Evolutionary conservation across 2,888 invertebrate species (phyloP).

Genomic region (Amphipoea lucens): DNA sequence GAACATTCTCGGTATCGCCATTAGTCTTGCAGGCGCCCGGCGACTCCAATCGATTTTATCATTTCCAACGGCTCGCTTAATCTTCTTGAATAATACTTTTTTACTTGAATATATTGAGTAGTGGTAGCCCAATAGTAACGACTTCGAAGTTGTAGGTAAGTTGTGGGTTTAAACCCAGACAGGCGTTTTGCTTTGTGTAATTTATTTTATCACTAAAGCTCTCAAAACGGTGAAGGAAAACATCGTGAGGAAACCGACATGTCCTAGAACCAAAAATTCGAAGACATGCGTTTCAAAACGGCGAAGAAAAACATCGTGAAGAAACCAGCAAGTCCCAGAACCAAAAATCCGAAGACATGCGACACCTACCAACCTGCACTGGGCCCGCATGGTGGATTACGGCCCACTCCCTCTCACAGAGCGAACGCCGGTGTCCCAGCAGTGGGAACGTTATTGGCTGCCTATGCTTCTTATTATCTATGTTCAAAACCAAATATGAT

Average conservation of each 20-base stretch:
- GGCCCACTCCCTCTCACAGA: too few species aligned
- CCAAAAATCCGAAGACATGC: too few species aligned
- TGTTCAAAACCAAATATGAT: conserved; percentile 17
- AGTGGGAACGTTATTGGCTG: too few species aligned
- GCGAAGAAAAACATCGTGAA: too few species aligned
- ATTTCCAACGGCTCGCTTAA: conserved; percentile 71
- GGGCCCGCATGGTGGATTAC: too few species aligned
- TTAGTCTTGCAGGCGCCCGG: conserved; percentile 79
- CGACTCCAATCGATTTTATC: conserved; percentile 77
- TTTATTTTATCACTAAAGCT: background rate
- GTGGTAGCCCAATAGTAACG: background rate
- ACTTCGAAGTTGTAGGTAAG: background rate
- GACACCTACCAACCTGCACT: too few species aligned
- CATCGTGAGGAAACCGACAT: background rate
- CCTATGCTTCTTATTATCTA: background rate
- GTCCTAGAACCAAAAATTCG: too few species aligned
- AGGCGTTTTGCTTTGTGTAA: background rate
- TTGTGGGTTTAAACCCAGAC: background rate
- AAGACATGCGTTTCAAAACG: too few species aligned
- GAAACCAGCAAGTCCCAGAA: too few species aligned
- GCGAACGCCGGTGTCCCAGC: too few species aligned
- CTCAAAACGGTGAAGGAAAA: background rate
- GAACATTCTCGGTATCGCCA: conserved; percentile 73
- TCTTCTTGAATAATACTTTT: conserved; percentile 70
- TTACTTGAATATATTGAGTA: conserved; percentile 40